These are phyloP conservation scores for Oncorhynchus clarkii DNA, from an alignment of 2,113 vertebrate species.

Conservation along the genomic window DNA sequence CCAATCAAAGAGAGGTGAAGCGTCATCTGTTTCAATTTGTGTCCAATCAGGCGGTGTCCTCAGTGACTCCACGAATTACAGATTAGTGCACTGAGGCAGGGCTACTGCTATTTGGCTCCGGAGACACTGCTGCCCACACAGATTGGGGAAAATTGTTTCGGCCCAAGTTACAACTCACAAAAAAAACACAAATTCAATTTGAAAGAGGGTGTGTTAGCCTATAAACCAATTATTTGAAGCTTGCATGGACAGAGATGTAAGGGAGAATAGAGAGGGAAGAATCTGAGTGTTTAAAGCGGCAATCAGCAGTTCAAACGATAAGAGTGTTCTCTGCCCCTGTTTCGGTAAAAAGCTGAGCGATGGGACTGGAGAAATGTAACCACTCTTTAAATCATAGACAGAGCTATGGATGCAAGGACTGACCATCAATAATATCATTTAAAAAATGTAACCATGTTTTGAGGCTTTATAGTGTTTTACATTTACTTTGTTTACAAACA, in stretches of 20 bases:
- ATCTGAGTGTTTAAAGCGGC: too few species aligned
- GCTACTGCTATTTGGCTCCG: neutral
- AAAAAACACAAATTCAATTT: neutral
- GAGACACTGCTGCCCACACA: neutral
- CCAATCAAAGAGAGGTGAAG: constrained; percentile 12
- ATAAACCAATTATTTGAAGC: neutral
- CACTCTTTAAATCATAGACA: too few species aligned
- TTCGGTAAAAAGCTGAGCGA: too few species aligned
- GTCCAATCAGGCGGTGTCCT: constrained; percentile 15
- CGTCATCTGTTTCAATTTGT: constrained; percentile 8
- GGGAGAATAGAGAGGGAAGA: neutral
- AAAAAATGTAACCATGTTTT: too few species aligned
- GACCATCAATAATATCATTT: too few species aligned
- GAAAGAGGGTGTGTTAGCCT: neutral
- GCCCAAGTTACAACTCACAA: neutral
- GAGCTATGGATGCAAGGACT: too few species aligned
- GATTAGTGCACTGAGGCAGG: constrained; percentile 14
- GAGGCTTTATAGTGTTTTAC: too few species aligned
- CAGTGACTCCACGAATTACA: constrained; percentile 6
- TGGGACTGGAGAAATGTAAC: too few species aligned
- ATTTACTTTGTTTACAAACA: too few species aligned
- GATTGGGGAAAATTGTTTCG: neutral
- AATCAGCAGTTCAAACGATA: too few species aligned
- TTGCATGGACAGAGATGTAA: neutral
- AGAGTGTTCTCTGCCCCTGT: too few species aligned